Evolutionary conservation across 2,113 vertebrate species (phyloP), one percentile per base, ranked within the genome.

Genomic region (Pseudopodoces humilis): DNA sequence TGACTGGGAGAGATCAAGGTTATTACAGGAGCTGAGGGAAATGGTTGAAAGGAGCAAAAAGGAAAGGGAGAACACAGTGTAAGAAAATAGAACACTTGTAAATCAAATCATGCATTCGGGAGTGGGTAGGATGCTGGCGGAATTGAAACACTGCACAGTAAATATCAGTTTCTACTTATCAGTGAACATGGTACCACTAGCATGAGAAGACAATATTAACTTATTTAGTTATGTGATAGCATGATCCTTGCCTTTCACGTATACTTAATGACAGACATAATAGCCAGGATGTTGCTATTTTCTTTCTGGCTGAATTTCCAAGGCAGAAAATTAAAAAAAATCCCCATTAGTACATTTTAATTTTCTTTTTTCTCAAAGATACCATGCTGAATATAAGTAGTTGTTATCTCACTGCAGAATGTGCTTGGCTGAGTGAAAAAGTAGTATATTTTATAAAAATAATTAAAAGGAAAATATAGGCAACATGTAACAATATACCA

Each of bases 1-100:
- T 86, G 92, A 79, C 86, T 92, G 52, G 41, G 92, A 78, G 88
- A 94, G 86, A 95, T 92, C 90, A 91, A 93, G 92, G 78, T 95
- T 95, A 95, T 96, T 95, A 67, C 39, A 60, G 52, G 25, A 95
- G 93, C 86, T 94, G 65, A 82, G 55, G 35, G 39, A 96, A 93
- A 93, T 63, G 33, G 30, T 93, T 93, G 47, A 64, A 90, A 96
- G 88, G 67, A 81, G 72, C 31, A 83, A 49, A 74, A 95, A 92
- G 35, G 71, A 69, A 81, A 79, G 62, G 50, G 56, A 91, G 30
- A 81, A 60, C 52, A 55, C 35, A 70, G 15, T 27, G 43, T 59
- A 67, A 63, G 70, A 85, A 87, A 72, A 60, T 16, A 78, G 49
- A 97, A 78, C 35, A 50, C 23, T 81, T 82, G 49, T 65, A 85